Base-by-base conservation (phyloP, 2,113 vertebrate genomes). In the Salvelinus alpinus region DNA sequence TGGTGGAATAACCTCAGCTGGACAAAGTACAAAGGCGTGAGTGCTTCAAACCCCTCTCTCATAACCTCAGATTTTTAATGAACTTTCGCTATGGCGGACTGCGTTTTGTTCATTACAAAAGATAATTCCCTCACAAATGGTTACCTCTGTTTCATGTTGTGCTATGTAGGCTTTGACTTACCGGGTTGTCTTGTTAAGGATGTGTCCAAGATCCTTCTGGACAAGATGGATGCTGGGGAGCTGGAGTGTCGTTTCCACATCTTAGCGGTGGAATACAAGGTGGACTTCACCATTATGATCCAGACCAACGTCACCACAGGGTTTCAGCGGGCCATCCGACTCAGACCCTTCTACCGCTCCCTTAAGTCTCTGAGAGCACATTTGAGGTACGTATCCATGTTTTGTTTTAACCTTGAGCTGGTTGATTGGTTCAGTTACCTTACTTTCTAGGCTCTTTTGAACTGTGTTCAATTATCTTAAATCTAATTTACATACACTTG, bases 241-340 rank as follows among this genome's bases (percentile, higher is more conserved):
- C 4, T 44, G 0, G 64, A 74, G 34, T 88, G 78, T 11, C 64
- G 1, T 38, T 81, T 91, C 59, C 0, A 0, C 8, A 72, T 85
- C 0, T 64, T 25, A 51, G 1, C 7, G 0, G 25, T 77, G 38
- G 2, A 64, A 51, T 88, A 90, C 70, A 70, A 27, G 38, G 54
- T 92, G 82, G 80, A 91, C 86, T 87, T 92, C 70, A 77, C 5
- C 74, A 34, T 3, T 62, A 86, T 88, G 84, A 82, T 6, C 25
- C 88, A 92, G 76, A 82, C 24, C 72, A 89, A 88, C 9, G 8
- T 84, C 20, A 29, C 16, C 31, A 86, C 88, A 0, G 54, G 81
- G 2, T 86, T 64, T 47, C 5, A 54, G 59, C 84, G 81, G 31
- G 14, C 38, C 0, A 11, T 92, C 25, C 80, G 84, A 47, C 76